Evolutionary conservation across 2,888 invertebrate species (phyloP).

Genomic region (Drosophila hamatofila): DNA sequence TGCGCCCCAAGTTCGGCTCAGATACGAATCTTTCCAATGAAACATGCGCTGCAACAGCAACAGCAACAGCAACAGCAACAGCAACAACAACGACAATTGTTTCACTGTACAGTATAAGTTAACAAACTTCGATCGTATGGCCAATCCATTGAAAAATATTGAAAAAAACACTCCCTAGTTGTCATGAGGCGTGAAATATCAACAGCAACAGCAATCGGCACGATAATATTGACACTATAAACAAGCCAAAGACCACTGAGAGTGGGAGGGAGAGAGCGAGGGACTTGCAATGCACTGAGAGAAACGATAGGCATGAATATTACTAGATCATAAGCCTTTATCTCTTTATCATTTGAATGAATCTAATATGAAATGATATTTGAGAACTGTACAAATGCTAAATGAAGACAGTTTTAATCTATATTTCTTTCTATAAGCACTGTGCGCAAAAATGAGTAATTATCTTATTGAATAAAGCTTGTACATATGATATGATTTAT

Average conservation of each 20-base stretch:
- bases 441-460: too few relatives aligned
- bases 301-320: not conserved
- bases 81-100: constrained; percentile 15
- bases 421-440: too few relatives aligned
- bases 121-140: constrained; percentile 17
- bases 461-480: too few relatives aligned
- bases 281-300: constrained; percentile 5
- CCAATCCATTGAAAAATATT: constrained; percentile 38
- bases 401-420: too few relatives aligned
- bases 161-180: constrained; percentile 51
- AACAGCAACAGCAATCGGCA: constrained; percentile 64
- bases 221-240: constrained; percentile 66
- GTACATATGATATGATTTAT: too few relatives aligned
- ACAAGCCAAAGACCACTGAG: constrained; percentile 16
- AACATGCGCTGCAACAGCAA: constrained; percentile 21
- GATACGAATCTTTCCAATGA: constrained; percentile 55
- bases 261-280: not conserved
- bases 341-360: not conserved
- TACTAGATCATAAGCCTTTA: not conserved
- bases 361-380: not conserved
- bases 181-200: constrained; percentile 72
- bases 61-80: constrained; percentile 13
- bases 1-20: constrained; percentile 14
- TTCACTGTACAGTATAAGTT: constrained; percentile 30
- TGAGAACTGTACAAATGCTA: not conserved